Evolutionary conservation across 2,113 vertebrate genomes (phyloP).

Genomic region (Tragelaphus imberbis): DNA sequence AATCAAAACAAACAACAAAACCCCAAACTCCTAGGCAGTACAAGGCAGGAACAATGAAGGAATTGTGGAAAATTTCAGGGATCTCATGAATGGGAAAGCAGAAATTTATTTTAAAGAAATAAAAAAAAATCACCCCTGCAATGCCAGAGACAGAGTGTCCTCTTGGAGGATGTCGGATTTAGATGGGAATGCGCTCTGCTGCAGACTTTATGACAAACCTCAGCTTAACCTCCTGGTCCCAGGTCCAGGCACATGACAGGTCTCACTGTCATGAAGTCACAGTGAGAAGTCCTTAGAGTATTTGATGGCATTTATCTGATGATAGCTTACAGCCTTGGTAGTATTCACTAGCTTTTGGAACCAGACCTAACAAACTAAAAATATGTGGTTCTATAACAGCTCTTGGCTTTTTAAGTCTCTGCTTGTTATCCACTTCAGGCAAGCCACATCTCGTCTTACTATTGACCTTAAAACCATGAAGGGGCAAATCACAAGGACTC

Average conservation of each 20-base stretch:
- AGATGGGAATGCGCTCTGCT: not conserved
- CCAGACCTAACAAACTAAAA: slow-evolving; percentile 20
- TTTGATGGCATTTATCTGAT: slow-evolving; percentile 2
- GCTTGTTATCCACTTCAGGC: not conserved
- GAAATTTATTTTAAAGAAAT: not conserved
- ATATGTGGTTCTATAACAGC: not conserved
- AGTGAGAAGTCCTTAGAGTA: not conserved
- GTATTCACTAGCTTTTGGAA: slow-evolving; percentile 9
- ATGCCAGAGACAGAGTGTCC: not conserved
- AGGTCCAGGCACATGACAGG: not conserved
- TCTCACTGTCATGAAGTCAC: not conserved
- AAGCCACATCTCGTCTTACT: not conserved
- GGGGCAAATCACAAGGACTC: not conserved
- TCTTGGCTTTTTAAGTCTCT: not conserved
- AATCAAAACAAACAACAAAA: not conserved
- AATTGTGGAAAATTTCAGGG: not conserved
- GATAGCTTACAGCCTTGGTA: not conserved
- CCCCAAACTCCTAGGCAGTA: not conserved
- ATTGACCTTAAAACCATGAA: slow-evolving; percentile 32
- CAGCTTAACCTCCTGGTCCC: not conserved
- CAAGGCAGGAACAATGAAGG: not conserved
- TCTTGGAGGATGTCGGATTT: not conserved
- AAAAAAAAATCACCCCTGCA: not conserved
- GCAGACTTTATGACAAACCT: not conserved
- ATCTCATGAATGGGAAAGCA: not conserved